Evolutionary conservation across 1,140 invertebrate genomes (phyloP), one percentile per base, ranked within the genome.

Genomic region (Sipha flava): DNA sequence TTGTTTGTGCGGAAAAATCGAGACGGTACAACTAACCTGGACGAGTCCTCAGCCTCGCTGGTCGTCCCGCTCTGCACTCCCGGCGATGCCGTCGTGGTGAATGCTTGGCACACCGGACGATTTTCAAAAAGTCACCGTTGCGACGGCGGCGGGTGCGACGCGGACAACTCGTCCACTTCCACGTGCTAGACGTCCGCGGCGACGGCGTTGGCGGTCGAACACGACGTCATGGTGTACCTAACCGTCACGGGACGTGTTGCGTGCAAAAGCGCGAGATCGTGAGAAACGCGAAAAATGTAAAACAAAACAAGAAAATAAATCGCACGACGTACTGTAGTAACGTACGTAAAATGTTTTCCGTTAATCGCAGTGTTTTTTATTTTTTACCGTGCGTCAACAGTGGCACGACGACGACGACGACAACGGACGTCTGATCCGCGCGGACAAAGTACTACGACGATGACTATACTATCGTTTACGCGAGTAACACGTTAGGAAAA

Each of bases 31-130:
- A 57, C 73, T 40, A 16, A 77, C 73, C 73, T 77, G 73, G 73
- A 77, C 73, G 73, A 77, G 73, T 77, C 73, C 73, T 77, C 73
- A 77, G 73, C 73, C 73, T 77, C 73, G 73, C 73, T 77, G 73
- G 73, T 77, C 73, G 73, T 77, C 73, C 73, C 73, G 73, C 73
- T 77, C 49, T 77, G 73, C 6, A 52, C 73, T 59, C 73, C 73
- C 73, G 73, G 73, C 52, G 73, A 77, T 77, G 73, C 73, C 73
- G 73, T 77, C 73, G 73, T 77, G 73, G 34, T 77, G 73, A 77
- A 57, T 23, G 52, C 3, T 57, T 59, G 52, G 9, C 73, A 77
- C 73, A 40, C 73, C 52, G 37, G 52, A 73, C 52, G 21, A 77
- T 77, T 40, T 26, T 43, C 49, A 57, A 77, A 57, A 59, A 40